These are phyloP conservation scores for Ifrita kowaldi DNA, from an alignment of 2,113 vertebrate species.

Conservation along the genomic window DNA sequence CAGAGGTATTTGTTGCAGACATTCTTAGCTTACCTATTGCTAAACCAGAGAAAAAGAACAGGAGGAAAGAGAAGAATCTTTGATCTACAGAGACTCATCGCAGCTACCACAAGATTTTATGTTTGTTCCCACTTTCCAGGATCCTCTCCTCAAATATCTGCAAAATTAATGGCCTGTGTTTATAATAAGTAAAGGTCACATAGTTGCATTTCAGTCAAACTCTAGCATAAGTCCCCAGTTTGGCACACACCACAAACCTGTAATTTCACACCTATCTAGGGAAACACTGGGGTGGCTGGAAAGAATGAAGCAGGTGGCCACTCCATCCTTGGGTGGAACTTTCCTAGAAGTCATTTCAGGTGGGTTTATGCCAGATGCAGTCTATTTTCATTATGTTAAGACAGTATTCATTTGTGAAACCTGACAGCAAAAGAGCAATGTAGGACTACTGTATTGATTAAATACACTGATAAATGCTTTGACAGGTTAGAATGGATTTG, in stretches of 20 bases:
- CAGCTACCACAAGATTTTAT: not conserved
- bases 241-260: not conserved
- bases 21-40: slow-evolving; percentile 80
- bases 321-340: not conserved
- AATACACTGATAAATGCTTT: not conserved
- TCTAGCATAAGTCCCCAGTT: not conserved
- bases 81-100: not conserved
- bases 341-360: not conserved
- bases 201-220: not conserved
- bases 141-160: not conserved
- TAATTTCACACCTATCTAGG: not conserved
- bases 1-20: slow-evolving; percentile 75
- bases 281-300: not conserved
- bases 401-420: not conserved
- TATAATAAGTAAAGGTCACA: not conserved
- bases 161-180: not conserved
- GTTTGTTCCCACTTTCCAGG: not conserved
- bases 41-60: not conserved
- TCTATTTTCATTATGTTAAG: not conserved
- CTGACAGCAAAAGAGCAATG: not conserved
- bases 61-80: not conserved
- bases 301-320: not conserved
- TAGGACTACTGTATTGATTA: not conserved
- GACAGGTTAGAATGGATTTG: not conserved
- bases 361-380: not conserved